phyloP scores from a whole-genome alignment of 2,797 vertebrate genomes.

The Notamacropus eugenii region DNA sequence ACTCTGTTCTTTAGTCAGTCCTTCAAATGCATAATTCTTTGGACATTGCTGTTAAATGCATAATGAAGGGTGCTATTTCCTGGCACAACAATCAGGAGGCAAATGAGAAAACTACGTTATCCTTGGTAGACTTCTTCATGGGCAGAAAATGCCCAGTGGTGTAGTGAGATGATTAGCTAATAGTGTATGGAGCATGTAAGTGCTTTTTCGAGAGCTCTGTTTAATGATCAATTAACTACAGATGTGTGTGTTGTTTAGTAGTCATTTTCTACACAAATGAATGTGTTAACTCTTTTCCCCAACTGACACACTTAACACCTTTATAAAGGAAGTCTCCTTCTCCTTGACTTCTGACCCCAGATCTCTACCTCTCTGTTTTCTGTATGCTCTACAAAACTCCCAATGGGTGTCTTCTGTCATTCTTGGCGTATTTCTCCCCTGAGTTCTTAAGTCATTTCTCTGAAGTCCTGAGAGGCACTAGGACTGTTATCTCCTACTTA shows the following conservation, averaged over 20 bases:
- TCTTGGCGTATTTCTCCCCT: conserved; percentile 65
- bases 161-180: background rate
- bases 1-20: conserved; percentile 25
- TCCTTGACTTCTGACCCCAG: conserved; percentile 42
- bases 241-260: conserved; percentile 39
- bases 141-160: background rate
- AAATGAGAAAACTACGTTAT: conserved; percentile 20
- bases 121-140: background rate
- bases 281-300: conserved; percentile 34
- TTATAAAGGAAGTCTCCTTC: conserved; percentile 52
- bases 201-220: conserved; percentile 48
- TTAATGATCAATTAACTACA: conserved; percentile 46
- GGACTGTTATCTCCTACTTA: conserved; percentile 27
- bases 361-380: conserved; percentile 20
- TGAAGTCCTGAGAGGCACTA: conserved; percentile 72
- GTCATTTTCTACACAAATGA: conserved; percentile 40
- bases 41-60: background rate
- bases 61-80: conserved; percentile 25
- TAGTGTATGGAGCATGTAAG: background rate
- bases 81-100: conserved; percentile 26
- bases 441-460: conserved; percentile 77
- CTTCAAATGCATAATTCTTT: conserved; percentile 36
- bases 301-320: conserved; percentile 51
- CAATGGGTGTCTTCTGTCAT: conserved; percentile 75
- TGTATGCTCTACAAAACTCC: conserved; percentile 53